A percentile compares a stretch with the other conserved stretches of the same genome.
Conservation (phyloP, 2,113 vertebrate genomes). For the Macquaria australasica region DNA sequence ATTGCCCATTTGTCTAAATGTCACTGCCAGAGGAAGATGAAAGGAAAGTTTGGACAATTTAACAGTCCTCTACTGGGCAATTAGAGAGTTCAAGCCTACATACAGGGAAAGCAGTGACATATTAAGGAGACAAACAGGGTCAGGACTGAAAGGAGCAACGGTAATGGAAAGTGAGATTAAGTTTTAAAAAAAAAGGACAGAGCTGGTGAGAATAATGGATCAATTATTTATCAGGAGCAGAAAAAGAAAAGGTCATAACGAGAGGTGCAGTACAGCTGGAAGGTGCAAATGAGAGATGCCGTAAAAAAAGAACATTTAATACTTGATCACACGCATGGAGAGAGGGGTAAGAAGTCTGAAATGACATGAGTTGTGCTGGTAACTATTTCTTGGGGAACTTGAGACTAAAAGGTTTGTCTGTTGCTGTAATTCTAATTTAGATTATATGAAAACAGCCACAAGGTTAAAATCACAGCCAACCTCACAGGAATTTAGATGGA, state of each 20-base stretch:
- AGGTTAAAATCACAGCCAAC: conserved; percentile 38
- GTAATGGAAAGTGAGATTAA: conserved; percentile 53
- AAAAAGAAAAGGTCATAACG: conserved; percentile 59
- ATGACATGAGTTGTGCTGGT: conserved; percentile 8
- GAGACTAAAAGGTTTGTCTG: conserved; percentile 12
- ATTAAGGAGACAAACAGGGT: conserved; percentile 50
- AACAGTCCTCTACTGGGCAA: conserved; percentile 62
- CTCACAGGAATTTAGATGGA: conserved; percentile 19
- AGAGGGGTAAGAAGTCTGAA: conserved; percentile 11
- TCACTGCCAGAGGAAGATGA: conserved; percentile 52
- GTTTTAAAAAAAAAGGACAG: conserved; percentile 36
- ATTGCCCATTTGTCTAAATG: conserved; percentile 74
- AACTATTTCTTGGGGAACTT: conserved; percentile 22
- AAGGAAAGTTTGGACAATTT: conserved; percentile 36
- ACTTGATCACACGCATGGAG: conserved; percentile 26
- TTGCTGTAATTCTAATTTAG: conserved; percentile 46
- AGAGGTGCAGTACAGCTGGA: conserved; percentile 35
- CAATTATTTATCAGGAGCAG: conserved; percentile 69
- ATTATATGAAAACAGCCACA: conserved; percentile 41
- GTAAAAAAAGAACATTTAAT: conserved; percentile 44
- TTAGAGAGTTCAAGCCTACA: conserved; percentile 61
- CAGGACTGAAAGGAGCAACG: conserved; percentile 46
- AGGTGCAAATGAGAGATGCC: conserved; percentile 43
- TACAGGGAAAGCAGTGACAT: conserved; percentile 48
- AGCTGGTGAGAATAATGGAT: conserved; percentile 64